Base-by-base conservation (phyloP, 2,113 vertebrate genomes). In the Serilophus lunatus region DNA sequence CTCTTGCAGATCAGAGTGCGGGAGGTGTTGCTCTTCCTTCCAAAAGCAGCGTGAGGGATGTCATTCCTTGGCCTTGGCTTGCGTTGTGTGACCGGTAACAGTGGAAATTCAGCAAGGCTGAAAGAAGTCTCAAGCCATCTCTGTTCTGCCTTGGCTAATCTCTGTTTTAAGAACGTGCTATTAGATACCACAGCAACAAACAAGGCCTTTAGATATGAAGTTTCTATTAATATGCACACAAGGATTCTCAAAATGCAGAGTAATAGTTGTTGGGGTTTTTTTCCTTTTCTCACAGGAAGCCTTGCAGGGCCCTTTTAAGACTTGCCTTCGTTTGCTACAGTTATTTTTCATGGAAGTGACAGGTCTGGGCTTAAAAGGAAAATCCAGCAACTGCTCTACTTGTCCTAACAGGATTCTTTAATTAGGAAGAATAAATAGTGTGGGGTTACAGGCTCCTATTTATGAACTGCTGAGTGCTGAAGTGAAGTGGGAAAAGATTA, bases 11-110 rank as follows among this genome's bases (percentile, higher is more conserved):
- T 40, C 5, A 29, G 53, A 50, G 35, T 0, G 0, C 36, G 2
- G 75, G 36, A 53, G 10, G 3, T 72, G 49, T 7, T 66, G 53
- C 49, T 71, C 33, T 81, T 63, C 59, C 63, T 66, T 44, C 31
- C 57, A 25, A 17, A 65, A 65, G 45, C 11, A 6, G 28, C 0
- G 0, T 7, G 56, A 53, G 47, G 49, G n/a, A 13, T 0, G 0
- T 49, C 5, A 1, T 45, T 71, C 35, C 66, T 33, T 40, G 65
- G 19, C 56, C 49, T 54, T 13, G 24, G 59, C 3, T 59, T 61
- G 54, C 1, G 0, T 12, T 31, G 26, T 56, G 65, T 38, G 11
- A 1, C 57, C 44, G 70, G 0, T 71, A 35, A 33, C 18, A 5
- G 53, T 6, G 40, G 40, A 29, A 57, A 50, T 38, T 61, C 19